Evolutionary conservation across 2,888 invertebrate species (phyloP), one percentile per base, ranked within the genome.

Genomic region (Machimus rusticus): DNA sequence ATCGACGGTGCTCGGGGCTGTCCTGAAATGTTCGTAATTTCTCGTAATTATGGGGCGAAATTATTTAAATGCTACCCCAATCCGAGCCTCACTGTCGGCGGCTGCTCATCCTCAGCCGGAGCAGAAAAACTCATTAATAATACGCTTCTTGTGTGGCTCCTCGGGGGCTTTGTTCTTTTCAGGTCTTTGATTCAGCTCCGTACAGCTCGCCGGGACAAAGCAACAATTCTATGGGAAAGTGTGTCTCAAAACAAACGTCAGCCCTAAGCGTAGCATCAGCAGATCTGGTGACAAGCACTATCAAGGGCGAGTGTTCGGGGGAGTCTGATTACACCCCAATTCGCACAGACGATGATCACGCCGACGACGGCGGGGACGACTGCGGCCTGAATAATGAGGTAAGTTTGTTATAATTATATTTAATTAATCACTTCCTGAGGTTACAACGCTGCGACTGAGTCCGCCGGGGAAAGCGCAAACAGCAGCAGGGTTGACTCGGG

Each of bases 241-340:
- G 93, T 91, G 91, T 93, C 87, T 93, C 93, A 79, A 92, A 92
- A 89, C 92, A 93, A 90, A 90, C 92, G 85, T 90, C 91, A 89
- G 89, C 90, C 88, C 90, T 92, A 89, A 92, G 92, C 90, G 91
- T 92, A 90, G 91, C 92, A 89, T 66, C 66, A 66, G 91, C 91
- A 88, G 66, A 57, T 84, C 74, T 84, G 84, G 74, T 74, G 84
- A 84, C 84, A 84, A 46, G 87, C 51, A 88, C 55, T 74, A 77
- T 84, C 84, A 81, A 78, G 31, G 37, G 86, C 55, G 81, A 86
- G 23, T 87, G 31, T 81, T 87, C 87, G 55, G 87, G 74, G 31
- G 66, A 66, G 12, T 74, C 87, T 16, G 79, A 88, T 81, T 88
- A 87, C 74, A 81, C 55, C 16, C 87, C 85, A 28, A 57, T 86